A percentile compares a stretch with the other conserved stretches of the same genome.
These are phyloP conservation scores for Lynx canadensis DNA, from an alignment of 2,113 vertebrate genomes.

Conservation along the genomic window DNA sequence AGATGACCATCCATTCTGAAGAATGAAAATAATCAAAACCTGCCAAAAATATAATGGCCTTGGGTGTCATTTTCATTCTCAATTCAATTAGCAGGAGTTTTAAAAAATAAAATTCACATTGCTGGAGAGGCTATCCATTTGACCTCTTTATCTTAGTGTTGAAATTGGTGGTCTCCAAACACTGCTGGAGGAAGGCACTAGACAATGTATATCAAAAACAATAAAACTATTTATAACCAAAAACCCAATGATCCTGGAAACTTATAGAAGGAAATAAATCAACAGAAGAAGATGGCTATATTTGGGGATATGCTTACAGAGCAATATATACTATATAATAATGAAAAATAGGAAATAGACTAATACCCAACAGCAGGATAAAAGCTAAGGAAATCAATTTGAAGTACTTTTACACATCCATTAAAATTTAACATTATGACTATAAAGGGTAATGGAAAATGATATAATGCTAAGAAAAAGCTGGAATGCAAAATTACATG, in stretches of 20 bases:
- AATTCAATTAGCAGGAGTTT: slow-evolving; percentile 18
- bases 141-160: background rate
- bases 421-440: slow-evolving; percentile 65
- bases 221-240: slow-evolving; percentile 1
- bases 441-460: slow-evolving; percentile 57
- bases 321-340: background rate
- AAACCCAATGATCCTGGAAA: slow-evolving; percentile 22
- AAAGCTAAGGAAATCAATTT: slow-evolving; percentile 55
- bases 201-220: background rate
- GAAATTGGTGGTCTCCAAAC: background rate
- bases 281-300: background rate
- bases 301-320: slow-evolving; percentile 40
- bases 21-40: slow-evolving; percentile 11
- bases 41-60: slow-evolving; percentile 18
- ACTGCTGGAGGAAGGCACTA: background rate
- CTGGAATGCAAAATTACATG: background rate
- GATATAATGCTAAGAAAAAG: slow-evolving; percentile 56
- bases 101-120: background rate
- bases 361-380: slow-evolving; percentile 3
- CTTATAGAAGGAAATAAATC: slow-evolving; percentile 50
- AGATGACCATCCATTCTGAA: background rate
- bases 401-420: slow-evolving; percentile 57
- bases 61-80: slow-evolving; percentile 31
- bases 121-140: background rate
- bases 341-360: slow-evolving; percentile 30